A percentile compares a stretch with the other conserved stretches of the same genome.
Evolutionary conservation across 1,140 invertebrate species (phyloP).

Genomic region (Paraescarpia echinospica): DNA sequence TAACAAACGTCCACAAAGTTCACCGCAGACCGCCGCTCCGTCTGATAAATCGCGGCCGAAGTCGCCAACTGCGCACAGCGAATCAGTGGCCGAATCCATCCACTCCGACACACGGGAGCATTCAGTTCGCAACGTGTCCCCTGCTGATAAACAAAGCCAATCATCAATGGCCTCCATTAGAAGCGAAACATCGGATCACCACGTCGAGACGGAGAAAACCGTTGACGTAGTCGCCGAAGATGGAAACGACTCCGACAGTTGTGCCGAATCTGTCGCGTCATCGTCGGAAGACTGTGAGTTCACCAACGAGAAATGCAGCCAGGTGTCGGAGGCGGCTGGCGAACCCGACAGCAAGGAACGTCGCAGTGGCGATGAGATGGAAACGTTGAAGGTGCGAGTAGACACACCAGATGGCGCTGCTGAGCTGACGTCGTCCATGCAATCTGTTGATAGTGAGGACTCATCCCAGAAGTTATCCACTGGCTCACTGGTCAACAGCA

Average conservation of each 20-base stretch:
- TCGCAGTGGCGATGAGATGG: neutral
- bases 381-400: neutral
- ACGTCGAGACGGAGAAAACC: neutral
- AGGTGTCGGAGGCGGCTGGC: neutral
- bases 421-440: neutral
- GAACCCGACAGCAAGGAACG: neutral
- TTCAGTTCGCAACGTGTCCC: neutral
- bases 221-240: too few relatives aligned
- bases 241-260: neutral
- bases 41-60: neutral
- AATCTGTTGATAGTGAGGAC: neutral
- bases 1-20: neutral
- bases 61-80: neutral
- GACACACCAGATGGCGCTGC: neutral
- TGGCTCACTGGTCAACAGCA: neutral
- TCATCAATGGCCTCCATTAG: neutral
- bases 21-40: neutral
- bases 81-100: neutral
- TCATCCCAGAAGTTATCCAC: neutral
- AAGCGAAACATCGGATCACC: neutral
- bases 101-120: neutral
- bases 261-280: neutral
- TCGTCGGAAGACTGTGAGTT: neutral
- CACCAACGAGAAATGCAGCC: neutral
- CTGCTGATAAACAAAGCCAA: neutral